Conservation (phyloP, 2,797 vertebrate species). For the Danio jaintianensis region DNA sequence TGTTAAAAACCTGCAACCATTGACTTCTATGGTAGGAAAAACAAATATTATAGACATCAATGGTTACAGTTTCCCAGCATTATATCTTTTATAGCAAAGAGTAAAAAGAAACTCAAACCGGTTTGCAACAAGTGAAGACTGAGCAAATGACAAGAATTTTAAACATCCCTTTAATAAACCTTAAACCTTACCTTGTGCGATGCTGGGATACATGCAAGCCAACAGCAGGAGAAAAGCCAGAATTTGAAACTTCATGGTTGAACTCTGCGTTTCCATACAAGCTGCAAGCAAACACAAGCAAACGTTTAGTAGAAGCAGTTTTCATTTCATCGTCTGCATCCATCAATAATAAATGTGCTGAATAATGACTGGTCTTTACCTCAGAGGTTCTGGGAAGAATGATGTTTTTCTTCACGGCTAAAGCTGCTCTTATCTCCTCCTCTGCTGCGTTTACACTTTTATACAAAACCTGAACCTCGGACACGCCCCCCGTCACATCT, state of each 20-base stretch:
- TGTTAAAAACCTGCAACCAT: too few relatives aligned
- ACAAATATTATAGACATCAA: too few relatives aligned
- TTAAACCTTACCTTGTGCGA: conserved; percentile 74
- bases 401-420: not conserved
- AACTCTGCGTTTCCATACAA: conserved; percentile 14
- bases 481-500: conserved; percentile 34
- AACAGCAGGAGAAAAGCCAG: conserved; percentile 72
- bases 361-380: conserved; percentile 17
- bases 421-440: conserved; percentile 14
- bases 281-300: conserved; percentile 14
- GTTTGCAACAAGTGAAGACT: too few relatives aligned
- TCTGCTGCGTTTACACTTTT: conserved; percentile 6
- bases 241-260: conserved; percentile 72
- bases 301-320: not conserved
- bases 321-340: not conserved
- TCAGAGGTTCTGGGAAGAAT: not conserved
- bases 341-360: not conserved
- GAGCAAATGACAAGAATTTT: too few relatives aligned
- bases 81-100: too few relatives aligned
- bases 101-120: too few relatives aligned
- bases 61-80: too few relatives aligned
- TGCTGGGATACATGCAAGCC: conserved; percentile 71
- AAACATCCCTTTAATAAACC: not conserved
- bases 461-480: conserved; percentile 19
- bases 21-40: too few relatives aligned